Evolutionary conservation across 2,888 invertebrate genomes (phyloP).

Genomic region (Scaptomyza parva): DNA sequence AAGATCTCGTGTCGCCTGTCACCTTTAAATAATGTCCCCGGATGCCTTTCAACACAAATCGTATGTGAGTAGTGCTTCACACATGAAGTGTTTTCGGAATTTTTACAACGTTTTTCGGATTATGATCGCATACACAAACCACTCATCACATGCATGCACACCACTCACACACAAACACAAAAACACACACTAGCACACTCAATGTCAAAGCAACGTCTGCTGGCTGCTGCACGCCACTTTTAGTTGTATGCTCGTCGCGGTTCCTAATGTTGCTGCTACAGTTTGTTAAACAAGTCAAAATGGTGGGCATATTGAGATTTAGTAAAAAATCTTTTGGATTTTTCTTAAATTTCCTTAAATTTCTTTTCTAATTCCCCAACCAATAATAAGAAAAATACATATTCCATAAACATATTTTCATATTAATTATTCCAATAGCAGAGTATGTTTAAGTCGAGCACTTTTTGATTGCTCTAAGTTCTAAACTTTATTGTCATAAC

Average conservation of each 20-base stretch:
- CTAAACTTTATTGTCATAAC: constrained; percentile 55
- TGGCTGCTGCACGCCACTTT: constrained; percentile 23
- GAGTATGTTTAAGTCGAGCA: neutral
- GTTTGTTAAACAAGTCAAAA: neutral
- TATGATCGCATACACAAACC: constrained; percentile 61
- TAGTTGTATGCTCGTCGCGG: constrained; percentile 1
- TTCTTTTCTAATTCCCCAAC: neutral
- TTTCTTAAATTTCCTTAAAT: neutral
- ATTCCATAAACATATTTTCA: neutral
- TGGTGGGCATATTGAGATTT: neutral
- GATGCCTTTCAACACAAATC: constrained; percentile 83
- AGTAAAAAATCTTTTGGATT: neutral
- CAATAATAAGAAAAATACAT: neutral
- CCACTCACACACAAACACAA: constrained; percentile 17
- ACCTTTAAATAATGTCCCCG: constrained; percentile 82
- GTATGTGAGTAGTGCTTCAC: constrained; percentile 82
- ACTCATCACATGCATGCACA: constrained; percentile 40
- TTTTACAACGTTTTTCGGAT: constrained; percentile 66
- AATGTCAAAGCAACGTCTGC: constrained; percentile 26
- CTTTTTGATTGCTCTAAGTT: constrained; percentile 24
- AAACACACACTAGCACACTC: constrained; percentile 7
- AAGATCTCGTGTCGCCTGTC: constrained; percentile 75
- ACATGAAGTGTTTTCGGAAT: constrained; percentile 71
- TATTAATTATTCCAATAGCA: neutral
- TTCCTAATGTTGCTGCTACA: neutral